Base-by-base conservation (phyloP, 1,140 invertebrate species). In the Battus philenor region DNA sequence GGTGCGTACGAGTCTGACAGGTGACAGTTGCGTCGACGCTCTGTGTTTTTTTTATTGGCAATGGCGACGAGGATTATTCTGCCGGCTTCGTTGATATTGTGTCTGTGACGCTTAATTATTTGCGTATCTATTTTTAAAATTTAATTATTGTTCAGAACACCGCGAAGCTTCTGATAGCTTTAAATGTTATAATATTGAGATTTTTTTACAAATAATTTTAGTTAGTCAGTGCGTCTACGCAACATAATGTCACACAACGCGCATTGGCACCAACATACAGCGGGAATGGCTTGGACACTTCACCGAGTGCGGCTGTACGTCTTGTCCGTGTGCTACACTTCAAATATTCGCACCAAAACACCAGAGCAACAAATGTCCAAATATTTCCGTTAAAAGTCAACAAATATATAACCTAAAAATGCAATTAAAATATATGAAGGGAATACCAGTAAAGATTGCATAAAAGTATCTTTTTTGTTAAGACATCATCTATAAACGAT, bases 21-120 rank as follows among this genome's bases (percentile, higher is more conserved):
- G 79, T 77, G 77, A 67, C 71, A 55, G 80, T 81, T 81, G 80
- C 80, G 80, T 84, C 73, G 75, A 75, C 77, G 75, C 76, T 68
- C 79, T 80, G 69, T 72, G 59, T 68, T 54, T n/a, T 47, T 48
- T 47, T 65, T 56, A 24, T 41, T 41, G 24, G 8, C 38, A 41
- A 41, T 27, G 46, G 56, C 45, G 39, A 50, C 18, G 24, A 43
- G 15, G 6, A 20, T 39, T 26, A 50, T 18, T 46, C 31, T 27
- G 36, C 27, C 47, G 11, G 54, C 50, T 59, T 55, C 5, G 15
- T 45, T 30, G 44, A 29, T 44, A 29, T 39, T 47, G 26, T 30
- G 27, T 49, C 41, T 55, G 39, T 51, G 46, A 47, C 44, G 54
- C 54, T 66, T 52, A 44, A 45, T 43, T 49, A 36, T 45, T 26